Conservation (phyloP, 1,140 invertebrate genomes). For the Magallana ariakensis region DNA sequence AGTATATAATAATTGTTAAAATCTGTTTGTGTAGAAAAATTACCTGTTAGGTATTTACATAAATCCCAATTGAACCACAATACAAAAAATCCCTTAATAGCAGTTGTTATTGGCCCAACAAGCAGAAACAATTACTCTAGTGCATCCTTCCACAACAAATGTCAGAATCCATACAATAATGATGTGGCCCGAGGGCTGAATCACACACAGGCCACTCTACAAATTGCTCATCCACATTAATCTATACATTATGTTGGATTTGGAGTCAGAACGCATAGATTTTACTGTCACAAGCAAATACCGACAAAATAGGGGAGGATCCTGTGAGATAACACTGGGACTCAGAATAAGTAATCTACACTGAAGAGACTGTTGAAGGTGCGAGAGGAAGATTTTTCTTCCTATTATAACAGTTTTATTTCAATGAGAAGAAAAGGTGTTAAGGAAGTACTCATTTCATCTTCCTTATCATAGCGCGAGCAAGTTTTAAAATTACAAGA, state of each 20-base stretch:
- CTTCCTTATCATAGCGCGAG: no score
- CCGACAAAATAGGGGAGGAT: not conserved
- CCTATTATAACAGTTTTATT: no score
- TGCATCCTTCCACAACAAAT: not conserved
- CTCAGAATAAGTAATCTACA: no score
- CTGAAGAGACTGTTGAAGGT: no score
- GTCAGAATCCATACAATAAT: constrained; percentile 31
- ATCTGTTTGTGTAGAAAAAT: no score
- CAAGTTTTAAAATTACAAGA: no score
- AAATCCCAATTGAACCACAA: not conserved
- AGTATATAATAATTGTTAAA: no score
- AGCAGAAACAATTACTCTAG: constrained; percentile 19
- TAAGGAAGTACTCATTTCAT: no score
- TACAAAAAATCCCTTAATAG: not conserved
- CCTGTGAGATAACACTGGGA: no score
- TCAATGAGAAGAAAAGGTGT: no score
- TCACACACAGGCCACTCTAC: not conserved
- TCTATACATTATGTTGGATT: constrained; percentile 15
- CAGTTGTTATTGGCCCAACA: not conserved
- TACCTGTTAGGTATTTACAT: not conserved
- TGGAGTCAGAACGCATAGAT: constrained; percentile 10
- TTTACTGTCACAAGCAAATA: not conserved
- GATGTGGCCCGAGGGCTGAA: constrained; percentile 18
- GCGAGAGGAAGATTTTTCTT: no score
- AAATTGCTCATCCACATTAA: constrained; percentile 34